Percentiles rank a stretch among this genome's conserved stretches.
phyloP scores from a whole-genome alignment of 2,797 vertebrate genomes.

The Crenichthys baileyi region DNA sequence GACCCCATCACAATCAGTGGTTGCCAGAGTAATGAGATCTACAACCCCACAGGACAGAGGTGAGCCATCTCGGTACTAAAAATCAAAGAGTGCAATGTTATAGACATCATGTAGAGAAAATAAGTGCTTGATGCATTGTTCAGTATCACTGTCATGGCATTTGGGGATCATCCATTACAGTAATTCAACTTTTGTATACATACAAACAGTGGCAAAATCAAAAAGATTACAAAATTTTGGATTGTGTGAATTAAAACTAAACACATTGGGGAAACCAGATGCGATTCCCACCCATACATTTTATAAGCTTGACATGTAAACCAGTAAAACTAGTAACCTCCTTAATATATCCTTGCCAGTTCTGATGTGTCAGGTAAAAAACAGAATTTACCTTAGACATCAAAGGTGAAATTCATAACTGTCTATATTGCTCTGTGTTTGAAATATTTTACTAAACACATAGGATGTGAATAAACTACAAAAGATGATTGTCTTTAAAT shows the following conservation, averaged over 20 bases:
- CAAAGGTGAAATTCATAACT: not conserved
- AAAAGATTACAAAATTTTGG: not conserved
- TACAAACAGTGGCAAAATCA: not conserved
- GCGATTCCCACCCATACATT: not conserved
- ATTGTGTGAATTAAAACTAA: not conserved
- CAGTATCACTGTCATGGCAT: not conserved
- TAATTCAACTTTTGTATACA: not conserved
- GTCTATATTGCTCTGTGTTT: not conserved
- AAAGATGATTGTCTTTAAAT: constrained; percentile 7
- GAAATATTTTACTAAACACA: constrained; percentile 16
- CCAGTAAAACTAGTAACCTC: constrained; percentile 19
- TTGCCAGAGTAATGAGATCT: constrained; percentile 97
- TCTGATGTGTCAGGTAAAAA: constrained; percentile 9
- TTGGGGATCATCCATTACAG: not conserved
- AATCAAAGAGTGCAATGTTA: not conserved
- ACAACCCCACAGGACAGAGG: constrained; percentile 95
- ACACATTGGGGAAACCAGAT: not conserved
- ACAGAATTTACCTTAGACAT: constrained; percentile 16
- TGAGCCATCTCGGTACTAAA: constrained; percentile 71
- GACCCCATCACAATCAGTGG: constrained; percentile 97
- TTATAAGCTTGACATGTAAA: not conserved
- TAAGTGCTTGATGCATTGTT: not conserved
- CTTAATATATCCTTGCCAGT: constrained; percentile 28
- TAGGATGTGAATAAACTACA: constrained; percentile 7
- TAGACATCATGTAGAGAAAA: constrained; percentile 1